A percentile compares a stretch with the other conserved stretches of the same genome.
These are phyloP conservation scores for Theretra japonica DNA, from an alignment of 2,888 invertebrate genomes.

Conservation along the genomic window DNA sequence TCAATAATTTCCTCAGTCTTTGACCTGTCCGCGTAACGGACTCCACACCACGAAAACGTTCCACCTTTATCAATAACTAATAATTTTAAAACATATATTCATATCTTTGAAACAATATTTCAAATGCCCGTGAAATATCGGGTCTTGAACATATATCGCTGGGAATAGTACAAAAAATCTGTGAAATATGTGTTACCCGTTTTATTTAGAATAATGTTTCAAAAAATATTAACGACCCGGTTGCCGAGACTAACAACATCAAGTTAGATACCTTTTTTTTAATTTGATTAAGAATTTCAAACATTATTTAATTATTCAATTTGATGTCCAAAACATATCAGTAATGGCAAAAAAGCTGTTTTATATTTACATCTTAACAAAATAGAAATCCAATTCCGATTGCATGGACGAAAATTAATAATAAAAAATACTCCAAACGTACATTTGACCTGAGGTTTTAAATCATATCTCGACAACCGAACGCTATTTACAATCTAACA, in stretches of 20 bases:
- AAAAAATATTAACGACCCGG: conserved; percentile 18
- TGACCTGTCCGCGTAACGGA: conserved; percentile 42
- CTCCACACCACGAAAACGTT: conserved; percentile 39
- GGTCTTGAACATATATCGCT: conserved; percentile 1
- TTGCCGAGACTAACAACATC: not conserved
- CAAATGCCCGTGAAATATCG: conserved; percentile 4
- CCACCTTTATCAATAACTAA: conserved; percentile 33
- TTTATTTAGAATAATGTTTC: conserved; percentile 10
- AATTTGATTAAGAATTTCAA: too few relatives aligned
- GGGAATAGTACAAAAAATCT: not conserved
- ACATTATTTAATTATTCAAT: too few relatives aligned
- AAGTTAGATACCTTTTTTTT: not conserved
- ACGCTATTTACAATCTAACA: conserved; percentile 30
- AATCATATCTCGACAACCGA: conserved; percentile 1
- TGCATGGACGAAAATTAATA: not conserved
- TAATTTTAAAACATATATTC: not conserved
- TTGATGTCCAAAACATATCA: too few relatives aligned
- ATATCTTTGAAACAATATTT: conserved; percentile 27
- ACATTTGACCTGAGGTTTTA: not conserved
- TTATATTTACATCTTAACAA: too few relatives aligned
- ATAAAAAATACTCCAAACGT: not conserved
- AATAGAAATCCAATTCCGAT: too few relatives aligned
- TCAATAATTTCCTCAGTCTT: conserved; percentile 66
- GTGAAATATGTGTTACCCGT: not conserved
- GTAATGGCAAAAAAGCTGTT: too few relatives aligned